Conservation (phyloP, 2,888 invertebrate species). For the Disparrhopalites patrizii region DNA sequence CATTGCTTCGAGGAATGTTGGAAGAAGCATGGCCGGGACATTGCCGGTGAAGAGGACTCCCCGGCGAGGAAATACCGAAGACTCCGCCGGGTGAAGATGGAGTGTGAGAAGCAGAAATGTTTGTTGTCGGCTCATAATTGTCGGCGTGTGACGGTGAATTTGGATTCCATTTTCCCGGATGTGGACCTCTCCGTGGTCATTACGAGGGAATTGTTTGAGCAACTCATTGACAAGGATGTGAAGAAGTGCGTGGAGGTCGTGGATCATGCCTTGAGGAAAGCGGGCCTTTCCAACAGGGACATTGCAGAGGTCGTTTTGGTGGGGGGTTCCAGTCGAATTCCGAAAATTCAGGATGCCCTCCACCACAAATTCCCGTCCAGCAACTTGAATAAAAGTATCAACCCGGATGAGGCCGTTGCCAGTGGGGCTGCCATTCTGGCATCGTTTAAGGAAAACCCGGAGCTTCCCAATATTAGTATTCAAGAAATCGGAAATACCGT, state of each 20-base stretch:
- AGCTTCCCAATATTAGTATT: not conserved
- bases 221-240: slow-evolving; percentile 25
- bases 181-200: slow-evolving; percentile 18
- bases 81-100: slow-evolving; percentile 15
- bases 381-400: not conserved
- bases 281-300: not conserved
- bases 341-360: slow-evolving; percentile 25
- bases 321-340: slow-evolving; percentile 31
- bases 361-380: not conserved
- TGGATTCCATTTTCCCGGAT: slow-evolving; percentile 9
- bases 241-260: slow-evolving; percentile 22
- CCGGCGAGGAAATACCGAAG: not conserved
- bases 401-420: not conserved
- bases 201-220: slow-evolving; percentile 24
- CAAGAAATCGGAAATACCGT: not conserved
- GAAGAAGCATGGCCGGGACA: not conserved
- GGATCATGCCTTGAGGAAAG: slow-evolving; percentile 1
- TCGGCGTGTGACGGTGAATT: not conserved
- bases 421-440: not conserved
- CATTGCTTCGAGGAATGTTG: slow-evolving; percentile 28
- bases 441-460: not conserved
- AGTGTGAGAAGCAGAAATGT: slow-evolving; percentile 30
- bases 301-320: slow-evolving; percentile 36
- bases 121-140: slow-evolving; percentile 14
- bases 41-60: not conserved